These are phyloP conservation scores for Chaetoderma sp. DNA, from an alignment of 2,888 invertebrate genomes.

Conservation along the genomic window DNA sequence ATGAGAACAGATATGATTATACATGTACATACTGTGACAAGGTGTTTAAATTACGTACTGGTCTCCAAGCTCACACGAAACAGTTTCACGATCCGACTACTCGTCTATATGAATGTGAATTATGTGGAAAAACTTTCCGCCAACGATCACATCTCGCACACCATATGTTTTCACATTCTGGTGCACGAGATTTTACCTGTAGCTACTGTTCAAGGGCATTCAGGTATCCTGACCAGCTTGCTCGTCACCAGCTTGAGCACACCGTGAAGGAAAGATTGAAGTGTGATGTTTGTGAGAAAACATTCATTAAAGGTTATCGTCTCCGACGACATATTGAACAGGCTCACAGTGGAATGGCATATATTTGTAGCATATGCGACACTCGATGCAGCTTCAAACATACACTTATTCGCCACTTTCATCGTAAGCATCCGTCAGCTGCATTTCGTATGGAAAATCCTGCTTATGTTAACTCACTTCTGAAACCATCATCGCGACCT, in stretches of 20 bases:
- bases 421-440: conserved; percentile 50
- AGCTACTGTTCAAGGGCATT: conserved; percentile 67
- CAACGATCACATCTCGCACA: conserved; percentile 70
- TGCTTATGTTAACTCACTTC: conserved; percentile 55
- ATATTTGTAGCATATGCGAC: conserved; percentile 66
- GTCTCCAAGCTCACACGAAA: conserved; percentile 69
- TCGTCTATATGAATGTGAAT: conserved; percentile 67
- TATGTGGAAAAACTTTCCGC: conserved; percentile 71
- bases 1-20: conserved; percentile 58
- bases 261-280: conserved; percentile 59
- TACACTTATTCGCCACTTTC: conserved; percentile 62
- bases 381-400: conserved; percentile 61
- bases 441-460: conserved; percentile 42
- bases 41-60: conserved; percentile 70
- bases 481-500: too few species aligned
- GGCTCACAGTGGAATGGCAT: conserved; percentile 65
- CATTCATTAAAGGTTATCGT: conserved; percentile 67
- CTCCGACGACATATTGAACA: conserved; percentile 61
- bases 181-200: conserved; percentile 55
- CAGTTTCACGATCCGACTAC: conserved; percentile 66
- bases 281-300: conserved; percentile 67
- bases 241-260: conserved; percentile 69
- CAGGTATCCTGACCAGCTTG: conserved; percentile 69
- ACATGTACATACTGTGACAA: conserved; percentile 71
- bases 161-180: conserved; percentile 68